Evolutionary conservation across 1,140 invertebrate species (phyloP).

Genomic region (honey bee (Apis mellifera)): DNA sequence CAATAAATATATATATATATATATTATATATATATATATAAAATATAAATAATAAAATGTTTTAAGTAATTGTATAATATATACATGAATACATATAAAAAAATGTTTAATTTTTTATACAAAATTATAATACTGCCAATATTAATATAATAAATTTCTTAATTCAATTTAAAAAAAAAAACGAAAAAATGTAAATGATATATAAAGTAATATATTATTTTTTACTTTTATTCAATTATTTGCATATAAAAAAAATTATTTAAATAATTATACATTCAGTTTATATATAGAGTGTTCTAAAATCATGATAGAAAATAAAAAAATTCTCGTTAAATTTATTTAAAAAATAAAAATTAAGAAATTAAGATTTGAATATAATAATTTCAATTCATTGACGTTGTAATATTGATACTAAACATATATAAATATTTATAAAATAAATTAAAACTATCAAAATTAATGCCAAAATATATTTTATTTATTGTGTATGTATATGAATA

Average conservation of each 20-base stretch:
- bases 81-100: background rate
- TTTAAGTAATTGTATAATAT: background rate
- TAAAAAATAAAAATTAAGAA: background rate
- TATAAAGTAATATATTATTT: background rate
- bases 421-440: background rate
- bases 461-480: background rate
- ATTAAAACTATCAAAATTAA: background rate
- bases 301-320: background rate
- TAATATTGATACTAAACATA: no score
- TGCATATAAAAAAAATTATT: constrained; percentile 22
- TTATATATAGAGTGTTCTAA: background rate
- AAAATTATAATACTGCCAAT: constrained; percentile 32
- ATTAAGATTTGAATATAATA: background rate
- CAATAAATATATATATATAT: constrained; percentile 2
- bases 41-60: constrained; percentile 18
- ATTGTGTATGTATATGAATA: background rate
- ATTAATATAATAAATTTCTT: constrained; percentile 6
- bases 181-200: background rate
- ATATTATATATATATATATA: constrained; percentile 7
- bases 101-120: background rate
- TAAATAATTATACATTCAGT: background rate
- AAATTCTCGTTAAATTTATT: no score
- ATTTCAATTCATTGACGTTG: background rate
- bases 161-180: background rate
- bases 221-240: background rate